These are phyloP conservation scores for Tragelaphus scriptus DNA, from an alignment of 2,113 vertebrate genomes.

Conservation along the genomic window DNA sequence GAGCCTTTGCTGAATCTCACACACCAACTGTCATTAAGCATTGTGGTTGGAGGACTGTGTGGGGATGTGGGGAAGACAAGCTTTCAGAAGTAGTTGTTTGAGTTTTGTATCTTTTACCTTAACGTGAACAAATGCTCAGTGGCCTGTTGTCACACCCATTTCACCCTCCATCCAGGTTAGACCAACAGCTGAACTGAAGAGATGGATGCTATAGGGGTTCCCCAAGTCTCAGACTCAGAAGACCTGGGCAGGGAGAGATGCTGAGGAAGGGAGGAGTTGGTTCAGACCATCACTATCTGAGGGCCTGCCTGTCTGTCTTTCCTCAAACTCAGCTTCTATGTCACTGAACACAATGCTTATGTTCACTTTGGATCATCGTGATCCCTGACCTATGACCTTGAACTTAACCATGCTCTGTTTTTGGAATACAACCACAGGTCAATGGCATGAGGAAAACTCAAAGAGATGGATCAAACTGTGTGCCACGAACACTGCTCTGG, in stretches of 20 bases:
- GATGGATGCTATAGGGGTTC: rapidly evolving
- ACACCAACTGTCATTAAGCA: too few relatives aligned
- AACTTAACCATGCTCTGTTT: background rate
- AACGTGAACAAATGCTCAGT: background rate
- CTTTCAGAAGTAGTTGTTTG: background rate
- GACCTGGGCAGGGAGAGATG: background rate
- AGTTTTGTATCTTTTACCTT: background rate
- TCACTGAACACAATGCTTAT: background rate
- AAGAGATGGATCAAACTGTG: too few relatives aligned
- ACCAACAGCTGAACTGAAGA: background rate
- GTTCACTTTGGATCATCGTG: background rate
- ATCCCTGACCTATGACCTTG: background rate
- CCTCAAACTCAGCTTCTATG: background rate
- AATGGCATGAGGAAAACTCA: too few relatives aligned
- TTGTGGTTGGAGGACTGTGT: too few relatives aligned
- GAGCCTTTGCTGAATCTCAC: background rate
- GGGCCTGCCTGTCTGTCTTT: background rate
- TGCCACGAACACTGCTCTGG: too few relatives aligned
- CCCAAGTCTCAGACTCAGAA: background rate
- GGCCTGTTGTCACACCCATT: too few relatives aligned
- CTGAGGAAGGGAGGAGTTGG: background rate
- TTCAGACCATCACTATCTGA: background rate
- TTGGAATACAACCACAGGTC: too few relatives aligned
- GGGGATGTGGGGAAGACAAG: too few relatives aligned
- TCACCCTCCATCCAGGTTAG: background rate